phyloP scores from a whole-genome alignment of 2,888 invertebrate genomes.

The Papilio demoleus region DNA sequence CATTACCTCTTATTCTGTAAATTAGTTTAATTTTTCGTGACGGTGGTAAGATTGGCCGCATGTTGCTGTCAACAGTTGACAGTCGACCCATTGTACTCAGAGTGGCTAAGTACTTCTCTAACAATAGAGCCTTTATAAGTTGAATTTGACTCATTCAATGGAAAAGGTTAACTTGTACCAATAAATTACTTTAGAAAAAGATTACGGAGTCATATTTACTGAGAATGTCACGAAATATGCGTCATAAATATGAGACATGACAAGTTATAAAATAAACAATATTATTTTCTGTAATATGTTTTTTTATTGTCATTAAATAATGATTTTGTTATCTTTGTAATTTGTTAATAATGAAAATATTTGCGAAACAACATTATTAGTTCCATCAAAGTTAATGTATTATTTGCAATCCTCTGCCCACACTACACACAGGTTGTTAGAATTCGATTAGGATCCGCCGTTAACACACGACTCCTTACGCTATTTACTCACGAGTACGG shows the following conservation, averaged over 20 bases:
- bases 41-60: neutral
- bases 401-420: neutral
- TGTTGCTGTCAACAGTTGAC: neutral
- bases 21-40: neutral
- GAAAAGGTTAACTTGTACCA: neutral
- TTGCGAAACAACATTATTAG: neutral
- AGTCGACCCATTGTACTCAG: neutral
- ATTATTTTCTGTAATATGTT: too few relatives aligned
- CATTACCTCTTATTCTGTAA: neutral
- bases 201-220: too few relatives aligned
- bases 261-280: too few relatives aligned
- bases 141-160: neutral
- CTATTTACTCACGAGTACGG: neutral
- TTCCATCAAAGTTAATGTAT: neutral
- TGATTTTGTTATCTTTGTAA: neutral
- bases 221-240: too few relatives aligned
- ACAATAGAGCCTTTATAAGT: constrained; percentile 3
- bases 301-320: neutral
- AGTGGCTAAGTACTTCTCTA: neutral
- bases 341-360: neutral
- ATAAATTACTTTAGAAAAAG: neutral
- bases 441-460: constrained; percentile 32
- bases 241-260: too few relatives aligned
- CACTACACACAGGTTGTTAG: constrained; percentile 20
- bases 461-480: constrained; percentile 24